Percentiles rank a stretch among this genome's conserved stretches.
These are phyloP conservation scores for Troilus luridus DNA, from an alignment of 2,888 invertebrate genomes.

Conservation along the genomic window DNA sequence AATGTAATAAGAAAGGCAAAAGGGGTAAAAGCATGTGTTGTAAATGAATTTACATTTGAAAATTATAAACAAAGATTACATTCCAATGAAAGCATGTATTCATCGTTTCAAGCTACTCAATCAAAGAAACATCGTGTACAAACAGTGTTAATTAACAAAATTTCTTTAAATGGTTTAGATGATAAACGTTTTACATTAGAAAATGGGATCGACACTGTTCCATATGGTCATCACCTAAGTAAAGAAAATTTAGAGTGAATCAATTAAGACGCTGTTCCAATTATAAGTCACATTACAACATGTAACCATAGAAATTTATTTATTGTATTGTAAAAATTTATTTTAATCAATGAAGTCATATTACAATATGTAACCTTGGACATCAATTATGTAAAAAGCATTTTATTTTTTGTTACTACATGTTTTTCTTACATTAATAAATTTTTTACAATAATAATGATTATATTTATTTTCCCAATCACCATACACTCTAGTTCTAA, in stretches of 20 bases:
- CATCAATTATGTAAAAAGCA: too few relatives aligned
- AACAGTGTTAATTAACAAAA: slow-evolving; percentile 19
- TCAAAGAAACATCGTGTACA: neutral
- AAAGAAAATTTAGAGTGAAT: neutral
- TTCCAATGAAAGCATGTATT: neutral
- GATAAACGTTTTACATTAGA: neutral
- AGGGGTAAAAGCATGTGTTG: slow-evolving; percentile 21
- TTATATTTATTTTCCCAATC: too few relatives aligned
- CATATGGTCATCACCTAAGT: neutral
- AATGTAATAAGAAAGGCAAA: neutral
- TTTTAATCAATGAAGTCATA: too few relatives aligned
- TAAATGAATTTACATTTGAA: neutral
- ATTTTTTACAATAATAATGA: too few relatives aligned
- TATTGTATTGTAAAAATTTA: too few relatives aligned
- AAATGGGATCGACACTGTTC: neutral
- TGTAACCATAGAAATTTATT: too few relatives aligned
- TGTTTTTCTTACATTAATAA: too few relatives aligned
- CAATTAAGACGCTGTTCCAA: too few relatives aligned
- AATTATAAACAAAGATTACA: neutral
- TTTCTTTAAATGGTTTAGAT: neutral
- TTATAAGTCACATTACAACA: neutral
- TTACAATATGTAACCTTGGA: too few relatives aligned
- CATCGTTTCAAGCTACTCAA: neutral
- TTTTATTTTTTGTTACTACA: too few relatives aligned
- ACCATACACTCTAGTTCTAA: too few relatives aligned